phyloP scores from a whole-genome alignment of 2,113 vertebrate genomes.

The Planiliza haematocheilus region DNA sequence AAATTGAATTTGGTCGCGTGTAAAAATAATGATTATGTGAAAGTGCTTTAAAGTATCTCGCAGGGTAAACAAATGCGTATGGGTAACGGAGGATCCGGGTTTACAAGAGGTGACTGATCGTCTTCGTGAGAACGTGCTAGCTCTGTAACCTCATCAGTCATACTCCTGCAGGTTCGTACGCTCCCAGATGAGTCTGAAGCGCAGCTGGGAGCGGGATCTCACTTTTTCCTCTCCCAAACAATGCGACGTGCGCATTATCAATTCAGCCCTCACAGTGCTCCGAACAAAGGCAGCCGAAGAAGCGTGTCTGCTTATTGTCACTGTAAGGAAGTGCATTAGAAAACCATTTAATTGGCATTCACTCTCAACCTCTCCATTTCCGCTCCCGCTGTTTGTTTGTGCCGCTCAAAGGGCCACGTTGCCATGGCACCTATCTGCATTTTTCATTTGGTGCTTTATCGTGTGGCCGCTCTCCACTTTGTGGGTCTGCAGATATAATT shows the following conservation, averaged over 20 bases:
- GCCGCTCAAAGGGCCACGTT: constrained; percentile 42
- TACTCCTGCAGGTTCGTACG: neutral
- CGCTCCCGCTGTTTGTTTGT: constrained; percentile 65
- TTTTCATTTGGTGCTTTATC: constrained; percentile 66
- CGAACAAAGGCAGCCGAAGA: constrained; percentile 18
- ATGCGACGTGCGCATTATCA: constrained; percentile 16
- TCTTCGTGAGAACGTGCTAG: constrained; percentile 9
- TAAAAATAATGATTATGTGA: neutral
- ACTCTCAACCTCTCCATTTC: constrained; percentile 36
- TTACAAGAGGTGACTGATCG: neutral
- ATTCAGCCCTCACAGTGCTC: constrained; percentile 2
- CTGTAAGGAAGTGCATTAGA: constrained; percentile 30
- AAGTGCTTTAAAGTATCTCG: constrained; percentile 13
- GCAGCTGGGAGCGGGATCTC: constrained; percentile 59
- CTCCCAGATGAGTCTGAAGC: constrained; percentile 3
- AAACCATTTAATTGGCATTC: constrained; percentile 70
- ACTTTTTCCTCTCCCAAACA: neutral
- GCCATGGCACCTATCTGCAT: constrained; percentile 73
- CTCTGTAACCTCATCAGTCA: constrained; percentile 50
- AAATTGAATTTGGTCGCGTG: neutral
- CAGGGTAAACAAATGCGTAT: no score
- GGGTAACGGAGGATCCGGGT: neutral
- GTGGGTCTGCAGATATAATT: constrained; percentile 69
- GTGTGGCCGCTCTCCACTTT: constrained; percentile 52
- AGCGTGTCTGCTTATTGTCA: constrained; percentile 18